Conservation (phyloP, 2,888 invertebrate species). For the Bruchidius siliquastri region DNA sequence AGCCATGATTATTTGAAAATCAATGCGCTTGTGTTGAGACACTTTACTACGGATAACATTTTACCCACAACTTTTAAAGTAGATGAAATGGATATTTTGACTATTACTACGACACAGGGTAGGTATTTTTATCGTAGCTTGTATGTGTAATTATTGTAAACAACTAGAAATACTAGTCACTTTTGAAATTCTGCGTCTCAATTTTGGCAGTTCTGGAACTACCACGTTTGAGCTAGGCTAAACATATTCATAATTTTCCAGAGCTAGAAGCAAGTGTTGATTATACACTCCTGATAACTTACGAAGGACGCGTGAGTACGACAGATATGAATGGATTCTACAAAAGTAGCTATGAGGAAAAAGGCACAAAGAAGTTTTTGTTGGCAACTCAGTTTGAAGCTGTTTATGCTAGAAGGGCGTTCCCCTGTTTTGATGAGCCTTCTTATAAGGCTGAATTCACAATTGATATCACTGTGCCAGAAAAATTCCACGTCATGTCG, state of each 20-base stretch:
- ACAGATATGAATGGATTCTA: slow-evolving; percentile 50
- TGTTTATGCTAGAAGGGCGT: slow-evolving; percentile 62
- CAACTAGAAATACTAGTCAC: too few species aligned
- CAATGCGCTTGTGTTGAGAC: background rate
- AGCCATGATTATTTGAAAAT: background rate
- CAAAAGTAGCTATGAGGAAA: slow-evolving; percentile 34
- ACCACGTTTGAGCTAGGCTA: too few species aligned
- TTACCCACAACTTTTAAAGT: background rate
- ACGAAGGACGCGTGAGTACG: slow-evolving; percentile 24
- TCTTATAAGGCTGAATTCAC: slow-evolving; percentile 63
- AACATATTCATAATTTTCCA: background rate
- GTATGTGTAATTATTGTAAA: too few species aligned
- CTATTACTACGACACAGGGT: background rate
- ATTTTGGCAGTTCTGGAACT: background rate
- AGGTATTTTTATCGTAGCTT: too few species aligned
- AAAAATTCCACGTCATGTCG: slow-evolving; percentile 30
- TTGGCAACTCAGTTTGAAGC: slow-evolving; percentile 67
- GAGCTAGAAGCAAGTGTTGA: background rate
- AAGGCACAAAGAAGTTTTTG: slow-evolving; percentile 47
- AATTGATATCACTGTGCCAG: slow-evolving; percentile 45
- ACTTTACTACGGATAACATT: background rate
- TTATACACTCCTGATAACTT: slow-evolving; percentile 10
- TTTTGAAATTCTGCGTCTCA: background rate
- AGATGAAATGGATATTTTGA: slow-evolving; percentile 3
- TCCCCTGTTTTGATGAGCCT: slow-evolving; percentile 76